Percentiles rank a stretch among this genome's conserved stretches.
These are phyloP conservation scores for Molanna angustata DNA, from an alignment of 2,888 invertebrate species.

Conservation along the genomic window DNA sequence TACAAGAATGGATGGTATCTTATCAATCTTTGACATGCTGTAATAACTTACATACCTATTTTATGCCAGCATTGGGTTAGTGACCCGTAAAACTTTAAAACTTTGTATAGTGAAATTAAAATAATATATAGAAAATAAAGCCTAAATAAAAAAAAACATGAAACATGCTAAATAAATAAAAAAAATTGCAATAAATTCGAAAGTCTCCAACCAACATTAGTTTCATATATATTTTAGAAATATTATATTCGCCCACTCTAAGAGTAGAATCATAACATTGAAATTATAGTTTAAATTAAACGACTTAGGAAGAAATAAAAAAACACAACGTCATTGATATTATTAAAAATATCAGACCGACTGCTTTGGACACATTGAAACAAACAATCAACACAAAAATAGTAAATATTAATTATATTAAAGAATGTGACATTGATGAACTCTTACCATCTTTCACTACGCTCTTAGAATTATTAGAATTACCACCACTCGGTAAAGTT, in stretches of 20 bases:
- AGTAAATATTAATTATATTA: slow-evolving; percentile 22
- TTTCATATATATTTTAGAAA: too few relatives aligned
- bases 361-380: too few relatives aligned
- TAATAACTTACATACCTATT: too few relatives aligned
- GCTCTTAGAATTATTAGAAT: slow-evolving; percentile 67
- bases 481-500: slow-evolving; percentile 71
- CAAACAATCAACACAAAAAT: too few relatives aligned
- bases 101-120: slow-evolving; percentile 5
- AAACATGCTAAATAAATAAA: background rate
- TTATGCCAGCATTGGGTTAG: slow-evolving; percentile 21
- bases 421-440: slow-evolving; percentile 27
- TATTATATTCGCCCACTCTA: slow-evolving; percentile 20
- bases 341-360: too few relatives aligned
- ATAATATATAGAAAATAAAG: background rate
- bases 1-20: too few relatives aligned
- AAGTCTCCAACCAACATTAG: too few relatives aligned
- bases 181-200: too few relatives aligned
- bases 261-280: slow-evolving; percentile 25
- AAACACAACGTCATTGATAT: too few relatives aligned
- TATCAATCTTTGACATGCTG: too few relatives aligned
- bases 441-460: slow-evolving; percentile 73
- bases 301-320: too few relatives aligned
- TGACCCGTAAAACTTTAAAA: slow-evolving; percentile 24
- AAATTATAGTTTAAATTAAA: too few relatives aligned
- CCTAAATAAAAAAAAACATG: slow-evolving; percentile 7